Percentiles rank a stretch among this genome's conserved stretches.
phyloP scores from a whole-genome alignment of 2,113 vertebrate genomes.

The Brevimyrus niger region DNA sequence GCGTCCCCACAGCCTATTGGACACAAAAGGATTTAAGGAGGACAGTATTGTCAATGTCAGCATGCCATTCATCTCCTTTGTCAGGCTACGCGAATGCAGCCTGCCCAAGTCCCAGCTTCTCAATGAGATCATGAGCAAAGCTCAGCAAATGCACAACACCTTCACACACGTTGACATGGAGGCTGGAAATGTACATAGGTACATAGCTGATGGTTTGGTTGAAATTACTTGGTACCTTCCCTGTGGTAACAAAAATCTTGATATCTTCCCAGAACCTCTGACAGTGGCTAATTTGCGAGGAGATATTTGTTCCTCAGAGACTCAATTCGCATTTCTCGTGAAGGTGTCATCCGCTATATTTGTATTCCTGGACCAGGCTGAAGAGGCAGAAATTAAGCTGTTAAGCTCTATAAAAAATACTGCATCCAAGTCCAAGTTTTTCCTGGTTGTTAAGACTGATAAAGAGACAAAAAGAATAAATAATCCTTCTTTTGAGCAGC shows the following conservation, averaged over 20 bases:
- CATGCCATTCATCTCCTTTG: constrained; percentile 60
- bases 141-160: constrained; percentile 33
- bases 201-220: constrained; percentile 54
- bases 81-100: constrained; percentile 46
- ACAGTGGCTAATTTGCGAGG: constrained; percentile 56
- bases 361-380: constrained; percentile 54
- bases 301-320: constrained; percentile 48
- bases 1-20: constrained; percentile 19
- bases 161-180: constrained; percentile 47
- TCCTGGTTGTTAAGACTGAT: not conserved
- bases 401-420: not conserved
- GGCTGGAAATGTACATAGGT: constrained; percentile 35
- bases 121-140: constrained; percentile 50
- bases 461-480: not conserved
- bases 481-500: not conserved
- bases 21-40: constrained; percentile 24
- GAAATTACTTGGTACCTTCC: constrained; percentile 62
- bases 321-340: constrained; percentile 59
- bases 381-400: constrained; percentile 36
- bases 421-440: not conserved
- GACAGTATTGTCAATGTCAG: constrained; percentile 30
- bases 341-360: constrained; percentile 60
- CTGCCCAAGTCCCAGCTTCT: constrained; percentile 58
- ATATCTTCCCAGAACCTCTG: constrained; percentile 46
- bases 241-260: constrained; percentile 20